Conservation (phyloP, 2,888 invertebrate species). For the Aphidoletes aphidimyza region DNA sequence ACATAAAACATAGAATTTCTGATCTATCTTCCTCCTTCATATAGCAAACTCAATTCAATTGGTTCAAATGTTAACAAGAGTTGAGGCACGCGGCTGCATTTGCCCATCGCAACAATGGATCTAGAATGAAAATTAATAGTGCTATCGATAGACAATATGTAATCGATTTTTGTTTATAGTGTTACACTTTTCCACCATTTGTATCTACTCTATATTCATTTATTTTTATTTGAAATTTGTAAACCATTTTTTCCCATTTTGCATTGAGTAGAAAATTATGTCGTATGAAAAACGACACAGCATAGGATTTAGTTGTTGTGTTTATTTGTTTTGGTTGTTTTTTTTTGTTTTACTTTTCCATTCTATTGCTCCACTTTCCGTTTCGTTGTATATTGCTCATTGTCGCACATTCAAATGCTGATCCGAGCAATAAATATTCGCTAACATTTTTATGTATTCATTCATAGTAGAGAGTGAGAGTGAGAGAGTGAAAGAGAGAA, state of each 20-base stretch:
- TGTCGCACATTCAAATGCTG: neutral
- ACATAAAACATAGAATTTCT: no score
- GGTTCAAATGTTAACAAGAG: no score
- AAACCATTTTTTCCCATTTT: neutral
- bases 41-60: no score
- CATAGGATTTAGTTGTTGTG: neutral
- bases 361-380: neutral
- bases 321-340: no score
- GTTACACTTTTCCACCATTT: neutral
- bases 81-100: no score
- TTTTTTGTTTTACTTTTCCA: no score
- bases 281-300: neutral
- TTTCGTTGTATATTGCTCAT: neutral
- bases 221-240: neutral
- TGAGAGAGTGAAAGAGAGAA: no score
- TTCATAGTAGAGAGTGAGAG: neutral
- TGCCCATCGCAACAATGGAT: no score
- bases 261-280: neutral
- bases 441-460: slow-evolving; percentile 31
- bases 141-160: no score
- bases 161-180: no score
- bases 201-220: neutral
- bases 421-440: slow-evolving; percentile 6
- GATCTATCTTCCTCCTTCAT: no score
- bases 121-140: no score